Base-by-base conservation (phyloP, 2,113 vertebrate genomes). In the Plecturocebus donacophilus region DNA sequence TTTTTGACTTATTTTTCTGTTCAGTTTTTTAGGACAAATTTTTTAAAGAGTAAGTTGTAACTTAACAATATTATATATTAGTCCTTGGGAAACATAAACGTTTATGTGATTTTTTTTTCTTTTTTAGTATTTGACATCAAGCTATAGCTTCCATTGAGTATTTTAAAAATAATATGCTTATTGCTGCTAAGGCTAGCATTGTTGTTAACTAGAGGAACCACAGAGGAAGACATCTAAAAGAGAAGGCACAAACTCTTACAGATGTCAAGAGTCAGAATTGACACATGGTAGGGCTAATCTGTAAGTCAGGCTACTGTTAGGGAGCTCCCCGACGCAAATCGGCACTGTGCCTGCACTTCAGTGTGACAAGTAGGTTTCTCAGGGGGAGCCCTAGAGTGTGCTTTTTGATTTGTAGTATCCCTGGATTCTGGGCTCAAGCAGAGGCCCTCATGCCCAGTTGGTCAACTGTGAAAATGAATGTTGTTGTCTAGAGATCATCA, bases 51-150 rank as follows among this genome's bases (percentile, higher is more conserved):
- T 82, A 80, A 52, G n/a, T 66, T 14, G 9, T 95, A 45, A 45
- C 19, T 68, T 83, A 19, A 68, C 2, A 6, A 88, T 94, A 87
- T 49, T 87, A 2, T 64, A 35, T 83, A 56, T 75, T 95, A 94
- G 8, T 54, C 35, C 35, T 94, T 66, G 86, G 94, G 84, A 87
- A 95, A 91, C 68, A 92, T 68, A n/a, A 1, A 49, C 3, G 58
- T 61, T 47, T 80, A 13, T 64, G 17, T 40, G 49, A 52, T 79
- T 73, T 82, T 35, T 73, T 64, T 90, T 58, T 11, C 56, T 30
- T 88, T 95, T 52, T 95, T 52, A 56, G 58, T 64, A 61, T 87
- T 95, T 90, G n/a, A 94, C 13, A 75, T 8, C 58, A 42, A 91
- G 71, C 32, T 83, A 11, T 79, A 80, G 70, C 95, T 95, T 89